These are phyloP conservation scores for Metopia argyrocephala DNA, from an alignment of 2,888 invertebrate species.

Conservation along the genomic window DNA sequence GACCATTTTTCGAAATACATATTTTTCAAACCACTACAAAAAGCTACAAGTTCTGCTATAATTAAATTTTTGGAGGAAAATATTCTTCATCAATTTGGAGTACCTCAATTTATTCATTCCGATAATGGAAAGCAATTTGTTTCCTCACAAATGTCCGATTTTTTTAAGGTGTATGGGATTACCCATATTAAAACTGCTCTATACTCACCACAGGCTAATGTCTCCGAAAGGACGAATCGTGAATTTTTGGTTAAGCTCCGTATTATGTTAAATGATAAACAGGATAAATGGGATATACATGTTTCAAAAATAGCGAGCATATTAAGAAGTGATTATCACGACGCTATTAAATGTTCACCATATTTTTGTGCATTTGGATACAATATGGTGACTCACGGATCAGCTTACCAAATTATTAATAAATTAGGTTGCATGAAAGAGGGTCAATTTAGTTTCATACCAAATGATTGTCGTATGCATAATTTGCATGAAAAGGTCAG, in stretches of 20 bases:
- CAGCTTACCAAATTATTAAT: neutral
- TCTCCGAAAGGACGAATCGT: constrained; percentile 42
- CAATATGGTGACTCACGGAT: neutral
- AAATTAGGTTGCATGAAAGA: neutral
- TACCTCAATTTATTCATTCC: constrained; percentile 42
- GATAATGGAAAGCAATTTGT: constrained; percentile 53
- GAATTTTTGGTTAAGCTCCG: neutral
- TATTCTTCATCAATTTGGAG: constrained; percentile 11
- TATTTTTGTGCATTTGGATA: no score
- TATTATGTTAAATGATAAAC: neutral
- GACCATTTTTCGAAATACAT: constrained; percentile 17
- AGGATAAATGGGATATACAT: neutral
- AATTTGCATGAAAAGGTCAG: no score
- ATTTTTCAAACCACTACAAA: neutral
- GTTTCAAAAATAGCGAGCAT: no score
- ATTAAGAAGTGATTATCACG: no score
- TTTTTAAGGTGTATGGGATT: constrained; percentile 27
- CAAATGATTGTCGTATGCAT: neutral
- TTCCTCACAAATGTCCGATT: constrained; percentile 27
- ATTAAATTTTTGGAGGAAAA: constrained; percentile 4
- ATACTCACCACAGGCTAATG: constrained; percentile 55
- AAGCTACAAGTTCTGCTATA: constrained; percentile 6
- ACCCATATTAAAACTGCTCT: constrained; percentile 41
- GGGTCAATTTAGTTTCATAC: neutral
- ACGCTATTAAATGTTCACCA: no score